phyloP scores from a whole-genome alignment of 1,140 invertebrate genomes.

The Leptoteleia sp. region DNA sequence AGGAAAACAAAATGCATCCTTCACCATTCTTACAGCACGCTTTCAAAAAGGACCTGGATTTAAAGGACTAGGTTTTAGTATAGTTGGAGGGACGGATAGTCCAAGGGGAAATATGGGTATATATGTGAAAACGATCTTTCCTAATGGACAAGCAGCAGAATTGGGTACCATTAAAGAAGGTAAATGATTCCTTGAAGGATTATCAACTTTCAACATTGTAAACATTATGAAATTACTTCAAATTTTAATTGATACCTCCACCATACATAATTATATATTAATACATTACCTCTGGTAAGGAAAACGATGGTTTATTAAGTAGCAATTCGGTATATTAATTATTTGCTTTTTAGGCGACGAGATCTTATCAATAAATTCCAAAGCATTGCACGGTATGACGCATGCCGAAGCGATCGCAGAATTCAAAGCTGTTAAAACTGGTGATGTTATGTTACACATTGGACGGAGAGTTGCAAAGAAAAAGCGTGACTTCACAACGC shows the following conservation, averaged over 20 bases:
- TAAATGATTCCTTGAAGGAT: too few relatives aligned
- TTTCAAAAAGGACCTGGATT: conserved; percentile 92
- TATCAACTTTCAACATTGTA: too few relatives aligned
- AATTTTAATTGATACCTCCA: too few relatives aligned
- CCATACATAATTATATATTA: too few relatives aligned
- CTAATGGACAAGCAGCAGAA: conserved; percentile 92
- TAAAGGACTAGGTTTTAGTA: conserved; percentile 94
- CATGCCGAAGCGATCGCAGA: conserved; percentile 93
- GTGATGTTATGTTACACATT: conserved; percentile 91
- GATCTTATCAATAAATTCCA: conserved; percentile 93
- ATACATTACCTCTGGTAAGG: too few relatives aligned
- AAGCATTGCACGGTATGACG: conserved; percentile 89
- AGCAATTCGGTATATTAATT: too few relatives aligned
- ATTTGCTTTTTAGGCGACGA: conserved; percentile 89
- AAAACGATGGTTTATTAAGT: too few relatives aligned
- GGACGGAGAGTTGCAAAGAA: conserved; percentile 84
- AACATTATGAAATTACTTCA: too few relatives aligned
- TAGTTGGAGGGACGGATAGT: conserved; percentile 94
- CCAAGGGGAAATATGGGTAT: conserved; percentile 94
- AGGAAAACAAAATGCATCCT: conserved; percentile 77
- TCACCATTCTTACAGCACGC: conserved; percentile 82
- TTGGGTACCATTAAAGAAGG: conserved; percentile 91
- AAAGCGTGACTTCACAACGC: conserved; percentile 72
- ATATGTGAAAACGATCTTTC: conserved; percentile 94
- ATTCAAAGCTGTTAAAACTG: conserved; percentile 94